Base-by-base conservation (phyloP, 2,113 vertebrate species). In the Malurus cyaneus region DNA sequence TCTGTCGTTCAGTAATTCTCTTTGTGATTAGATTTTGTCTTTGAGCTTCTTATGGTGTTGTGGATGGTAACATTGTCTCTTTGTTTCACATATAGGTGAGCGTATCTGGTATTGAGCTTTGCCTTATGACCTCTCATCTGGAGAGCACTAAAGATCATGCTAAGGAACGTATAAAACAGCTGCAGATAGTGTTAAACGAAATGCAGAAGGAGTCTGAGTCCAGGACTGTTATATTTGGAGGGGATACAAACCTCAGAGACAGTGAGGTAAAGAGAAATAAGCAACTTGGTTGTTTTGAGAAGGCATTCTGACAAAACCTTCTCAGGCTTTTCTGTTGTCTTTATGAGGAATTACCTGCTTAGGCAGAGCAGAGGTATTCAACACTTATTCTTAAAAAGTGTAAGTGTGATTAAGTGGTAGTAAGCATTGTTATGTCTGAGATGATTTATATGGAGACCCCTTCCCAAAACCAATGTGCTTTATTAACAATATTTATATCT, bases 191-290 rank as follows among this genome's bases (percentile, higher is more conserved):
- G 41, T 92, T 98, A 31, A 94, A 98, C 46, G 98, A 95, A 96
- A 99, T 99, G 85, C 97, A 93, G 47, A 96, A 98, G 52, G 96
- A 96, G 10, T 97, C 98, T 0, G 97, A 98, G 54, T 98, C 98
- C 18, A 80, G 97, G 62, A 98, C 98, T 4, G 98, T 99, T 50
- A 96, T 99, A 94, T 99, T 99, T 96, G 99, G 98, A 80, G 99
- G 99, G 7, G 99, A 99, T 94, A 99, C 99, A 57, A 99, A 99
- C 95, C 98, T 99, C 71, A 97, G 99, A 92, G 99, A 99, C 69
- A 73, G 96, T 0, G 99, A 99, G 98, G 99, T 99, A 89, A 96
- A 96, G 88, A 76, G 41, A 57, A 90, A 46, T 79, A 42, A 88
- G 18, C 44, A 73, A 24, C 7, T n/a, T 66, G 29, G 18, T 65